Evolutionary conservation across 2,888 invertebrate genomes (phyloP).

Genomic region (Crematogaster levior): DNA sequence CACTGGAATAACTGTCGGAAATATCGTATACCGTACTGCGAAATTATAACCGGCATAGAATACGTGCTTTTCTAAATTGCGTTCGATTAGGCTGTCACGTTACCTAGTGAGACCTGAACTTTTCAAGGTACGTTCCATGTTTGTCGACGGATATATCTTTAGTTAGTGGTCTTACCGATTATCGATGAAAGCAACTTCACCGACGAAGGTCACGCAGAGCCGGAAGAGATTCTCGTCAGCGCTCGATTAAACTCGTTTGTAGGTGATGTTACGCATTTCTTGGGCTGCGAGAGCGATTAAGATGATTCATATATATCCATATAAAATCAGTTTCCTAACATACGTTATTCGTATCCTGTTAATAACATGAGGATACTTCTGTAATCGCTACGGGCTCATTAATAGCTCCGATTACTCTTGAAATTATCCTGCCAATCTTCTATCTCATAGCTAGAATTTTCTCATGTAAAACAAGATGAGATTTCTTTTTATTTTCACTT

Average conservation of each 20-base stretch:
- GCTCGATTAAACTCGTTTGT: conserved; percentile 15
- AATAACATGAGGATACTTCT: neutral
- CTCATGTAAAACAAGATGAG: neutral
- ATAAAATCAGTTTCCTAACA: conserved; percentile 10
- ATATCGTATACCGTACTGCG: conserved; percentile 77
- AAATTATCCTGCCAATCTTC: conserved; percentile 8
- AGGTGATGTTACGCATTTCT: conserved; percentile 27
- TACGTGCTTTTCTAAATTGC: conserved; percentile 78
- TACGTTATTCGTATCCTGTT: conserved; percentile 19
- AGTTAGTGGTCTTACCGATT: conserved; percentile 47
- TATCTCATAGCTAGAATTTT: conserved; percentile 9
- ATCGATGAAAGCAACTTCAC: conserved; percentile 42
- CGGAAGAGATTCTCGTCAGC: conserved; percentile 36
- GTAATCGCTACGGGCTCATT: conserved; percentile 17
- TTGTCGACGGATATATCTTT: conserved; percentile 21
- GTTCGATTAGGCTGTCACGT: conserved; percentile 74
- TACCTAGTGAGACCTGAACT: conserved; percentile 42
- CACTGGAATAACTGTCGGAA: conserved; percentile 9
- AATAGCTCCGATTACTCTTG: conserved; percentile 5
- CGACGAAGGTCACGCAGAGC: conserved; percentile 33
- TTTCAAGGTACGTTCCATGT: conserved; percentile 2
- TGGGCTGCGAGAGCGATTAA: conserved; percentile 22
- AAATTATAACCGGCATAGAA: conserved; percentile 80
- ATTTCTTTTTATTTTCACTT: neutral
- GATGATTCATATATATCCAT: conserved; percentile 23